A percentile compares a stretch with the other conserved stretches of the same genome.
phyloP scores from a whole-genome alignment of 1,140 invertebrate species.

The Ptiloglossa arizonensis region DNA sequence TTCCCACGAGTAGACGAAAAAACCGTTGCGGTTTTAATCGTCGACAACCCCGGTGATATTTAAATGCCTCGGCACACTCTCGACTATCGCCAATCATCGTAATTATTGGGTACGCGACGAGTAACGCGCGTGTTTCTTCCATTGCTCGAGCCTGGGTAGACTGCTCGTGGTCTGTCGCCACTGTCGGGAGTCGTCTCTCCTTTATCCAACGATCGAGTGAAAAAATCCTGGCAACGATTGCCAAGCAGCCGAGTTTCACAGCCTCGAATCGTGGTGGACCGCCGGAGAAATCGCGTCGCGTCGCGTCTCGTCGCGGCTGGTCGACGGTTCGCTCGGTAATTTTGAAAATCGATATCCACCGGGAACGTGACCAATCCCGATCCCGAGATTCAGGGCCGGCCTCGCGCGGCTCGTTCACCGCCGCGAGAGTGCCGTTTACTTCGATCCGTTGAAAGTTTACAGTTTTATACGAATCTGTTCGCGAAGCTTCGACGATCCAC shows the following conservation, averaged over 20 bases:
- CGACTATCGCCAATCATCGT: slow-evolving; percentile 48
- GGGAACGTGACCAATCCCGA: slow-evolving; percentile 58
- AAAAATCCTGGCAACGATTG: slow-evolving; percentile 4
- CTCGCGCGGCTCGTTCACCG: no score
- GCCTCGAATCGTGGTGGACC: not conserved
- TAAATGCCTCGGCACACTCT: slow-evolving; percentile 47
- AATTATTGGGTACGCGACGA: slow-evolving; percentile 36
- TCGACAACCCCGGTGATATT: slow-evolving; percentile 48
- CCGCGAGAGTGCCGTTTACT: no score
- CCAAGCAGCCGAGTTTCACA: slow-evolving; percentile 27
- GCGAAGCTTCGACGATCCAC: no score
- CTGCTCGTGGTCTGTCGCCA: no score
- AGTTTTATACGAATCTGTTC: no score
- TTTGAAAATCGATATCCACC: slow-evolving; percentile 50
- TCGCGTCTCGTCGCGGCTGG: no score
- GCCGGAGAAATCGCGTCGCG: slow-evolving; percentile 51
- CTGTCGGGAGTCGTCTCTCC: not conserved
- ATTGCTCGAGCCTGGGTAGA: not conserved
- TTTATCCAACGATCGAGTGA: slow-evolving; percentile 10
- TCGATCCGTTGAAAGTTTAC: no score
- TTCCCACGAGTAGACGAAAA: slow-evolving; percentile 26
- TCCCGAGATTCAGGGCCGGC: slow-evolving; percentile 52
- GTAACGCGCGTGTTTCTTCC: not conserved
- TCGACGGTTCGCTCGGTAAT: slow-evolving; percentile 38
- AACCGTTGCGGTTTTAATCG: slow-evolving; percentile 27